Percentiles rank a stretch among this genome's conserved stretches.
Evolutionary conservation across 2,113 vertebrate species (phyloP).

Genomic region (Amblyornis subalaris): DNA sequence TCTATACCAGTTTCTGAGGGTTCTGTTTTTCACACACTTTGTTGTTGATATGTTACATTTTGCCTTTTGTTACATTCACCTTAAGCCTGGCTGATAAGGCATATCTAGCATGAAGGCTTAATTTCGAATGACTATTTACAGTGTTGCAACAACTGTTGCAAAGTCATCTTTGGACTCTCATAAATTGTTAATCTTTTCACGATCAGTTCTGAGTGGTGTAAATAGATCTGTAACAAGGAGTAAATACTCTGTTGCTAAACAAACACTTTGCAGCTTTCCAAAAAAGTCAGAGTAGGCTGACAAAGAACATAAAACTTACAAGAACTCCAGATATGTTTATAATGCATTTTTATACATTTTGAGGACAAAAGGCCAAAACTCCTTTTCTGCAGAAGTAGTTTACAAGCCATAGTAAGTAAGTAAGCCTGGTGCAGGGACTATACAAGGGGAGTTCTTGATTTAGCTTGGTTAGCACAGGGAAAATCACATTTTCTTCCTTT

Average conservation of each 20-base stretch:
- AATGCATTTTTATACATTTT: neutral
- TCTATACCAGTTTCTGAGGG: neutral
- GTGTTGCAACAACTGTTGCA: neutral
- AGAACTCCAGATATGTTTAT: neutral
- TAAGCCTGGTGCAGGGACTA: neutral
- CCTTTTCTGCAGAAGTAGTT: neutral
- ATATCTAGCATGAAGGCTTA: neutral
- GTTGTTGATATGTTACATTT: neutral
- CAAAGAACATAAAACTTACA: neutral
- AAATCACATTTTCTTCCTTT: neutral
- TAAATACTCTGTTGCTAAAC: constrained; percentile 12
- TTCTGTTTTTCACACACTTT: neutral
- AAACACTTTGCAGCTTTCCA: neutral
- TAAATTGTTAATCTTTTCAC: neutral
- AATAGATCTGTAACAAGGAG: neutral
- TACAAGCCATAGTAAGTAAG: neutral
- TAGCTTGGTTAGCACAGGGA: neutral
- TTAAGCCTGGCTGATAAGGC: neutral
- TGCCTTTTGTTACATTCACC: neutral
- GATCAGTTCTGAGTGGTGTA: neutral
- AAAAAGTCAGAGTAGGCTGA: neutral
- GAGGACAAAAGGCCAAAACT: neutral
- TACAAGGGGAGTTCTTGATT: neutral
- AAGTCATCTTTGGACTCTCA: constrained; percentile 4
- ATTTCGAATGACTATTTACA: neutral